Conservation (phyloP, 2,113 vertebrate genomes). For the Progne subis region DNA sequence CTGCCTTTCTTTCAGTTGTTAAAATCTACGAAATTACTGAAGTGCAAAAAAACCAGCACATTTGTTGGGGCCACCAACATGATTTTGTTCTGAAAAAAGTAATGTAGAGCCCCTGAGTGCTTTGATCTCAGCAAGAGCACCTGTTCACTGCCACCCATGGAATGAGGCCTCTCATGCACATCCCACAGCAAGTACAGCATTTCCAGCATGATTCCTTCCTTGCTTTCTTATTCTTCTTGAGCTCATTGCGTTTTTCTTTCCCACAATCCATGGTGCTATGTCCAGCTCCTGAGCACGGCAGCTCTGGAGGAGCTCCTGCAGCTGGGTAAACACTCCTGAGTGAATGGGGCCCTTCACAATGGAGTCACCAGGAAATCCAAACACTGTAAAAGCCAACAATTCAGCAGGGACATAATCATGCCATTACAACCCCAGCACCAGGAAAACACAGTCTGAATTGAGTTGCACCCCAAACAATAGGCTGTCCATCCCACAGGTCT, state of each 20-base stretch:
- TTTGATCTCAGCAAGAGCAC: neutral
- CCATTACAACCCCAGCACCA: neutral
- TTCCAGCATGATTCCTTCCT: neutral
- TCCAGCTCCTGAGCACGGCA: neutral
- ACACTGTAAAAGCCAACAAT: slow-evolving; percentile 6
- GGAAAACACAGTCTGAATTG: neutral
- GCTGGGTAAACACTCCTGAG: slow-evolving; percentile 57
- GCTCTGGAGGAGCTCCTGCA: neutral
- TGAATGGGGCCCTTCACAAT: slow-evolving; percentile 37
- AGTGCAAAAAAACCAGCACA: neutral
- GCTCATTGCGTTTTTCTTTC: neutral
- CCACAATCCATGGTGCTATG: neutral
- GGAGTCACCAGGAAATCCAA: slow-evolving; percentile 45
- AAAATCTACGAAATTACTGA: neutral
- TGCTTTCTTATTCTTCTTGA: neutral
- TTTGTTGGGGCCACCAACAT: neutral
- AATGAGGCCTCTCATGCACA: neutral
- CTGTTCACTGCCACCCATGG: neutral
- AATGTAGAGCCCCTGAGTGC: neutral
- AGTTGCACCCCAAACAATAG: neutral
- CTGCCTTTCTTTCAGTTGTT: neutral
- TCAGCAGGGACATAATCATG: neutral
- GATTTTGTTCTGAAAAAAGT: neutral
- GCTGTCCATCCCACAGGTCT: neutral
- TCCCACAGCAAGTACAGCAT: neutral